Base-by-base conservation (phyloP, 2,888 invertebrate genomes). In the Chrysolina haemoptera region DNA sequence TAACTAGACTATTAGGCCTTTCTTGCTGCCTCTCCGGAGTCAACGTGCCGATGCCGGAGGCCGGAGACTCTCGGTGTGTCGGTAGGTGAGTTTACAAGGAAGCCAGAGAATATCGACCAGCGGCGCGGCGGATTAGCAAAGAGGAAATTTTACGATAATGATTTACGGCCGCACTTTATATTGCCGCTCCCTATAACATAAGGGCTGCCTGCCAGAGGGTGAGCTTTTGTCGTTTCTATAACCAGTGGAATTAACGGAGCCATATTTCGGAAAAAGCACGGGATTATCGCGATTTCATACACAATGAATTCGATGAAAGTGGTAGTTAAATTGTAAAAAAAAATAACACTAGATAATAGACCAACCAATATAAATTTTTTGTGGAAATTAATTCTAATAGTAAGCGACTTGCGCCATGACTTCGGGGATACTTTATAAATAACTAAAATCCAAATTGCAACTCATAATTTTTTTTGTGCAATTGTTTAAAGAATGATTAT, bases 221-320 rank as follows among this genome's bases (percentile, higher is more conserved):
- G 14, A 11, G 53, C 43, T 14, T 43, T 43, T 43, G 43, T 43
- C 43, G 12, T 20, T 20, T 20, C 53, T 20, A 18, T 53, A 53
- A 53, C 53, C 53, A 53, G 53, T 20, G 53, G 53, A 53, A 53
- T 53, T 53, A 53, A 53, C 53, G 53, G 20, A 53, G 11, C 53
- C 16, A 20, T 53, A 53, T 53, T 53, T 53, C 53, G 18, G 18
- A 20, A 53, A 53, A 53, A 20, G 53, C 20, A 18, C 53, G 53
- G 53, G 18, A 20, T 53, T 53, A 53, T 53, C 53, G 53, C 16
- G 53, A 18, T 53, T 53, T 53, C 20, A 53, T 20, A 53, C 53
- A 53, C 53, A 3, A 53, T 53, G 18, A 53, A 22, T 18, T 20
- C 20, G 53, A 53, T 12, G 53, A 53, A n/a, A n/a, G n/a, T 20